phyloP scores from a whole-genome alignment of 2,888 invertebrate genomes.

The Calameuta idolon region DNA sequence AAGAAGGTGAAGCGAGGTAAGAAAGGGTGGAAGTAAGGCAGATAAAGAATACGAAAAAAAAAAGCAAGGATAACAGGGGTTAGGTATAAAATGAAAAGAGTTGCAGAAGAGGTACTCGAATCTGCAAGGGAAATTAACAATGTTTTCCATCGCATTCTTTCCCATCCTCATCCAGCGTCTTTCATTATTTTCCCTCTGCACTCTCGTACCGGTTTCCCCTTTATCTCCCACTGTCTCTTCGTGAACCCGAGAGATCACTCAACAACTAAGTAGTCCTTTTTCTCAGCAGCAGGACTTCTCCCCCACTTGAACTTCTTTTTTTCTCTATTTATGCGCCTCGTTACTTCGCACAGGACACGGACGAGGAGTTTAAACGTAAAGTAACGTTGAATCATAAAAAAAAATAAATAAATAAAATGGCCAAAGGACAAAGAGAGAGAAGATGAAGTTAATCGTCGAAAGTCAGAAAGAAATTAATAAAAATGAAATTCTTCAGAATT shows the following conservation, averaged over 20 bases:
- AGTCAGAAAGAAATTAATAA: conserved; percentile 29
- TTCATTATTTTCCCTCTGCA: conserved; percentile 12
- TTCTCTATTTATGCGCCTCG: too few species aligned
- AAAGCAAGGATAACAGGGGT: conserved; percentile 15
- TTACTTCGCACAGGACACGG: too few species aligned
- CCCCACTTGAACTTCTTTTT: too few species aligned
- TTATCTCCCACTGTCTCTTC: too few species aligned
- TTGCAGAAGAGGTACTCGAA: conserved; percentile 44
- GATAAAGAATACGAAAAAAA: neutral
- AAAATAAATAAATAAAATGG: conserved; percentile 20
- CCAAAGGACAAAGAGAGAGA: conserved; percentile 3
- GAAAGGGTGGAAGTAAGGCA: neutral
- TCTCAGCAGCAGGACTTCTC: too few species aligned
- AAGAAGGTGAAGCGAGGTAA: neutral
- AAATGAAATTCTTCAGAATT: conserved; percentile 38
- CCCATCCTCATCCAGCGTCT: conserved; percentile 34
- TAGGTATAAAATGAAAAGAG: conserved; percentile 10
- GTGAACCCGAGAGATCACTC: too few species aligned
- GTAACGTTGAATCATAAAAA: neutral
- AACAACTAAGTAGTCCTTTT: too few species aligned
- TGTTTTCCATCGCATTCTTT: conserved; percentile 49
- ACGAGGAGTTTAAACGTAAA: too few species aligned
- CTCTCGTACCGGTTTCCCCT: neutral
- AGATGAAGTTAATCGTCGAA: conserved; percentile 17
- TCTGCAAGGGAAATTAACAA: conserved; percentile 58